Evolutionary conservation across 2,113 vertebrate genomes (phyloP).

Genomic region (Sinosuthora webbiana): DNA sequence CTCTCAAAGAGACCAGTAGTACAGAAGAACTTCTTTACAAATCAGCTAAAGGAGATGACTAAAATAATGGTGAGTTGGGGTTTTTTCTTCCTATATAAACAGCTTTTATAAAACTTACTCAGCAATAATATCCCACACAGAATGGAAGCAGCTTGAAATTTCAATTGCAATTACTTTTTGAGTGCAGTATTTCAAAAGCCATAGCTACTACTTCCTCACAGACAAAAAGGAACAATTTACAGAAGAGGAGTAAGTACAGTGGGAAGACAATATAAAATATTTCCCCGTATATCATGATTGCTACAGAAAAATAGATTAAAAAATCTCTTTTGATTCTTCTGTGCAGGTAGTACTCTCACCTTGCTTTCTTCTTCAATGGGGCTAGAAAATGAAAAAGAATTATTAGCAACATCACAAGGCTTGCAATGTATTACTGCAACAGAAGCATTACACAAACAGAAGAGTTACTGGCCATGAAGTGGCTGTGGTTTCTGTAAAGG

Average conservation of each 20-base stretch:
- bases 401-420: constrained; percentile 1
- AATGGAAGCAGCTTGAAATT: not conserved
- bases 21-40: not conserved
- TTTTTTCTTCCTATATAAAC: not conserved
- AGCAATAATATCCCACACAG: not conserved
- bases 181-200: not conserved
- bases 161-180: not conserved
- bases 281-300: not conserved
- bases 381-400: constrained; percentile 45
- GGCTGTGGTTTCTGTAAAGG: not conserved
- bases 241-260: not conserved
- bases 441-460: not conserved
- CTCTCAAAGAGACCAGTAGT: not conserved
- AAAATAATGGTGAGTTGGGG: not conserved
- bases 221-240: not conserved
- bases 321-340: not conserved
- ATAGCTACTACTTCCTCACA: not conserved
- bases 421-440: not conserved
- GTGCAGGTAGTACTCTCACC: not conserved
- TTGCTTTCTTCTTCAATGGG: constrained; percentile 32
- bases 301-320: not conserved
- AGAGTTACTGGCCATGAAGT: not conserved
- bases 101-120: not conserved
- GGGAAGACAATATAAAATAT: not conserved
- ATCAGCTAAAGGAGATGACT: not conserved